Percentiles rank a stretch among this genome's conserved stretches.
Evolutionary conservation across 2,888 invertebrate species (phyloP).

Genomic region (Autographa pulchrina): DNA sequence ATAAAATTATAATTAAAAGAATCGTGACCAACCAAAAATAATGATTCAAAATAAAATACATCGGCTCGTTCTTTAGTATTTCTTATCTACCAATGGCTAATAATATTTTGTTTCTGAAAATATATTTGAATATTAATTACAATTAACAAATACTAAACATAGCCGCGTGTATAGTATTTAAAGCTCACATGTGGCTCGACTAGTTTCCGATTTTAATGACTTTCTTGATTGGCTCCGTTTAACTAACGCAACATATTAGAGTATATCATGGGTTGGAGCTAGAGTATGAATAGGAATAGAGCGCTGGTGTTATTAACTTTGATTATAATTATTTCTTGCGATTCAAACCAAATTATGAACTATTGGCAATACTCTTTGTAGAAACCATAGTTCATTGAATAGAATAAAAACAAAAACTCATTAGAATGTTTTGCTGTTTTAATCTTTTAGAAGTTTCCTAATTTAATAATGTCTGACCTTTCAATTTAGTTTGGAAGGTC

Average conservation of each 20-base stretch:
- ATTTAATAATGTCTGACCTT: too few relatives aligned
- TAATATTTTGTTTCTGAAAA: not conserved
- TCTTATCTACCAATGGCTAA: not conserved
- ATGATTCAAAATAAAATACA: too few relatives aligned
- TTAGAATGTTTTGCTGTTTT: too few relatives aligned
- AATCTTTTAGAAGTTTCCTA: too few relatives aligned
- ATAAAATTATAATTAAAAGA: not conserved
- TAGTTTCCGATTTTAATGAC: constrained; percentile 39
- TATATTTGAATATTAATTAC: constrained; percentile 8
- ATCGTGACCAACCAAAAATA: too few relatives aligned
- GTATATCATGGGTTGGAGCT: not conserved
- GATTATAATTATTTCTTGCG: too few relatives aligned
- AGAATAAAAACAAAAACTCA: too few relatives aligned
- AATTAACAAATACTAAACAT: not conserved
- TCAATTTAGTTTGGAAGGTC: too few relatives aligned
- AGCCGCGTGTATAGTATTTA: constrained; percentile 8
- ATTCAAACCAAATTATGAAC: too few relatives aligned
- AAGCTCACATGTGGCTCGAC: constrained; percentile 15
- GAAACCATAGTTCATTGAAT: too few relatives aligned
- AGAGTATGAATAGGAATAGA: constrained; percentile 25
- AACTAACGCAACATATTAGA: constrained; percentile 37
- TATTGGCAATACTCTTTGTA: too few relatives aligned
- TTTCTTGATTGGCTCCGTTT: constrained; percentile 42
- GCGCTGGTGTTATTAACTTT: not conserved
- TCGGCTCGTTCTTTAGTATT: too few relatives aligned